These are phyloP conservation scores for Epinephelus fuscoguttatus DNA, from an alignment of 2,113 vertebrate species.

Conservation along the genomic window DNA sequence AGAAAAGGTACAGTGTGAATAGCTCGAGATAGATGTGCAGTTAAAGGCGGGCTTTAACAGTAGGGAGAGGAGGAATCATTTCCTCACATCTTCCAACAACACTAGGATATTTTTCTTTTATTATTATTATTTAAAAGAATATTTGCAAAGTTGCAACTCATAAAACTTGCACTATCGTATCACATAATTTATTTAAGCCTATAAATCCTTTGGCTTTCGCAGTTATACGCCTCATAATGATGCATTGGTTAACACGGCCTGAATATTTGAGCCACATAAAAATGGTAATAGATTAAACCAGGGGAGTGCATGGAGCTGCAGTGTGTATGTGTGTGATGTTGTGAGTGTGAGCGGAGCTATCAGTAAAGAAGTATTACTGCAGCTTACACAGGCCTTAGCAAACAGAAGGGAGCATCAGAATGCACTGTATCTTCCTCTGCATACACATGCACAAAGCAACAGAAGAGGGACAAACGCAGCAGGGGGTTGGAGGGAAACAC, in stretches of 20 bases:
- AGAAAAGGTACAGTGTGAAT: conserved; percentile 38
- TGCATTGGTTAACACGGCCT: conserved; percentile 78
- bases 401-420: conserved; percentile 57
- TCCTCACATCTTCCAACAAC: conserved; percentile 41
- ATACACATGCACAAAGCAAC: conserved; percentile 53
- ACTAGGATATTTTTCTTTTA: conserved; percentile 56
- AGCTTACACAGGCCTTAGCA: conserved; percentile 67
- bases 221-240: conserved; percentile 78
- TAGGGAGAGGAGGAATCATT: conserved; percentile 23
- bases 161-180: conserved; percentile 75
- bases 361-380: conserved; percentile 69
- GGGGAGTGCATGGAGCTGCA: conserved; percentile 49
- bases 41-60: conserved; percentile 37
- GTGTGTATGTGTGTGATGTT: conserved; percentile 29
- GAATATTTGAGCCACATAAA: conserved; percentile 80
- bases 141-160: conserved; percentile 76
- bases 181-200: conserved; percentile 75
- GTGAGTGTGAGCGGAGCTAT: conserved; percentile 47
- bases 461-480: conserved; percentile 57
- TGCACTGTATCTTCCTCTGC: conserved; percentile 47
- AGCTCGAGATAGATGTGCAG: conserved; percentile 43
- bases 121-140: conserved; percentile 76
- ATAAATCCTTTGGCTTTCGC: conserved; percentile 77
- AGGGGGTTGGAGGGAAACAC: conserved; percentile 53
- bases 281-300: conserved; percentile 78